Evolutionary conservation across 2,888 invertebrate species (phyloP), one percentile per base, ranked within the genome.

Genomic region (Unio pictorum): DNA sequence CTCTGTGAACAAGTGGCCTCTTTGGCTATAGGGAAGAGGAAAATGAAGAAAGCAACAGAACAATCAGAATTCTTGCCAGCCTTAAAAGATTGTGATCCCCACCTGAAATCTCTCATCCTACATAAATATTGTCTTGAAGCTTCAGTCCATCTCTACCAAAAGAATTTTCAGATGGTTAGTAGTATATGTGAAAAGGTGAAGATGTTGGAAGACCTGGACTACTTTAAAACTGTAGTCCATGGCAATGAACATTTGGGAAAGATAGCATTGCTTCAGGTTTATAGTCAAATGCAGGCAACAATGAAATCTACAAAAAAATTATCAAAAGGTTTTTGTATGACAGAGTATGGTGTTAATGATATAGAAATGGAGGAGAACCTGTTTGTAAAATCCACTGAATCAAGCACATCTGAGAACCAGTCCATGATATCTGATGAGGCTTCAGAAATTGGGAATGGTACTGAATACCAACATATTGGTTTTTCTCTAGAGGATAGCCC

Each of bases 161-260:
- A 65, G 58, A 58, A 73, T n/a, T 77, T 68, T 61, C 59, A 71
- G 18, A 59, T 67, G 34, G 73, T 77, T 34, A 71, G 75, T 11
- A 26, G 68, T 20, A 63, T 77, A 1, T 77, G 75, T 71, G 65
- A 67, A 55, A 63, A 45, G 20, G 58, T 73, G 18, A 65, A 68
- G 26, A 55, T 62, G 20, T 54, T 73, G n/a, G 71, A 77, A 55
- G 55, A 68, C 28, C 18, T 63, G 54, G 77, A 74, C 55, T 66
- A 63, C 28, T 64, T 71, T 34, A 70, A 61, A 54, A 75, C 72
- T 72, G 72, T 77, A 17, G 54, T 77, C 15, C 73, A 77, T 58
- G 72, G 77, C 28, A 73, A 74, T 26, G 70, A 75, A n/a, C 61
- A 75, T 23, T 62, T 77, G 61, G 69, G 75, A 4, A 71, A 75